phyloP scores from a whole-genome alignment of 2,888 invertebrate genomes.

The Brachylomia viminalis region DNA sequence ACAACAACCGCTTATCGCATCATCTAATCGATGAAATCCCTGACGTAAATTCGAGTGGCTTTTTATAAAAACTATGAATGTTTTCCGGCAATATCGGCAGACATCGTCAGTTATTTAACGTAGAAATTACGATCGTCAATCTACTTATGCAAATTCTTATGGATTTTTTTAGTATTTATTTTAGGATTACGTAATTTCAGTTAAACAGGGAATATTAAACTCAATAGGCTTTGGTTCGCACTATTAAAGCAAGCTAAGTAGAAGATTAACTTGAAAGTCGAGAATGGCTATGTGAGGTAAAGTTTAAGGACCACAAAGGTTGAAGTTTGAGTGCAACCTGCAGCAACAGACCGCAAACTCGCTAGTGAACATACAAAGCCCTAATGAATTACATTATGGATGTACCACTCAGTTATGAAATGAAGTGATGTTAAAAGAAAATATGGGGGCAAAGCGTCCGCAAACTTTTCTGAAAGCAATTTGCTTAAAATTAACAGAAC shows the following conservation, averaged over 20 bases:
- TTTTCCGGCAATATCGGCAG: constrained; percentile 51
- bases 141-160: constrained; percentile 63
- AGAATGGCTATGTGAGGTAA: constrained; percentile 74
- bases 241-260: constrained; percentile 75
- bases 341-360: constrained; percentile 75
- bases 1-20: constrained; percentile 59
- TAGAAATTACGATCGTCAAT: constrained; percentile 41
- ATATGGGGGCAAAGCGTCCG: constrained; percentile 38
- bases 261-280: constrained; percentile 77
- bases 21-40: constrained; percentile 66
- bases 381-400: constrained; percentile 75
- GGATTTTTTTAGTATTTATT: constrained; percentile 40
- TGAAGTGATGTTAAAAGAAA: constrained; percentile 58
- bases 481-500: constrained; percentile 57
- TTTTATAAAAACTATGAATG: constrained; percentile 53
- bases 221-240: constrained; percentile 71
- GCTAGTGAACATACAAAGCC: constrained; percentile 73
- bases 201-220: constrained; percentile 66
- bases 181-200: constrained; percentile 38
- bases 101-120: constrained; percentile 38
- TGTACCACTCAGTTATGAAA: constrained; percentile 57
- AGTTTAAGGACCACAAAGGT: constrained; percentile 81
- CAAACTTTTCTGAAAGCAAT: constrained; percentile 55
- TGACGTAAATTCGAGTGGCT: constrained; percentile 57
- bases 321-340: constrained; percentile 79